Evolutionary conservation across 2,888 invertebrate genomes (phyloP).

Genomic region (Brachynemurus nebulosus): DNA sequence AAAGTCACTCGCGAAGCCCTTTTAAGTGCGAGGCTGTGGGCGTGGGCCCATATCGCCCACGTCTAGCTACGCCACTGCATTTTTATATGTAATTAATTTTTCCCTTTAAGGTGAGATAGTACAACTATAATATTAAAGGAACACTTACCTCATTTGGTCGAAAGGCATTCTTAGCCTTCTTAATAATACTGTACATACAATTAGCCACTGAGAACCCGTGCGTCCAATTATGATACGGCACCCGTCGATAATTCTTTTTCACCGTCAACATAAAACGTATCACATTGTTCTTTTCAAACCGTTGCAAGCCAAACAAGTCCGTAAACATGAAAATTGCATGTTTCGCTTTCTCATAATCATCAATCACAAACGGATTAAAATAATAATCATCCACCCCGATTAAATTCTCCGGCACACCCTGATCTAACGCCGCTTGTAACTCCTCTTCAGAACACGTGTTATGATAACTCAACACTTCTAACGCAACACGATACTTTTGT

Average conservation of each 20-base stretch:
- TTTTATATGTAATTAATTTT: too few relatives aligned
- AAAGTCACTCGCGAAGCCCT: too few relatives aligned
- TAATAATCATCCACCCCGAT: slow-evolving; percentile 43
- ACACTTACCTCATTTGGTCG: slow-evolving; percentile 42
- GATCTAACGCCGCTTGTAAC: slow-evolving; percentile 29
- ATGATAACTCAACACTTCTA: slow-evolving; percentile 75
- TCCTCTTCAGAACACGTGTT: slow-evolving; percentile 66
- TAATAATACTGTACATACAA: slow-evolving; percentile 63
- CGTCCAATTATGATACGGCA: slow-evolving; percentile 80
- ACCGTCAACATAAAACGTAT: slow-evolving; percentile 66
- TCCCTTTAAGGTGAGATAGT: too few relatives aligned
- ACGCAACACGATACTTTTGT: slow-evolving; percentile 66
- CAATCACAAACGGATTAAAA: slow-evolving; percentile 57
- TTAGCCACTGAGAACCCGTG: slow-evolving; percentile 82
- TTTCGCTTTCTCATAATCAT: slow-evolving; percentile 56
- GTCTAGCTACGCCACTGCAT: too few relatives aligned
- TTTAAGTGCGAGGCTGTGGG: too few relatives aligned
- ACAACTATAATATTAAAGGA: too few relatives aligned
- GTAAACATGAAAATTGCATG: slow-evolving; percentile 61
- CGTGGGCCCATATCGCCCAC: too few relatives aligned
- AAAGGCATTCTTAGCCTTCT: slow-evolving; percentile 40
- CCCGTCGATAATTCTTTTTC: slow-evolving; percentile 68
- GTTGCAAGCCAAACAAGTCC: slow-evolving; percentile 47
- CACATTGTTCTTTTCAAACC: slow-evolving; percentile 53
- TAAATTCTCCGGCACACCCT: slow-evolving; percentile 21